Base-by-base conservation (phyloP, 2,797 vertebrate genomes). In the Sylvia borin region DNA sequence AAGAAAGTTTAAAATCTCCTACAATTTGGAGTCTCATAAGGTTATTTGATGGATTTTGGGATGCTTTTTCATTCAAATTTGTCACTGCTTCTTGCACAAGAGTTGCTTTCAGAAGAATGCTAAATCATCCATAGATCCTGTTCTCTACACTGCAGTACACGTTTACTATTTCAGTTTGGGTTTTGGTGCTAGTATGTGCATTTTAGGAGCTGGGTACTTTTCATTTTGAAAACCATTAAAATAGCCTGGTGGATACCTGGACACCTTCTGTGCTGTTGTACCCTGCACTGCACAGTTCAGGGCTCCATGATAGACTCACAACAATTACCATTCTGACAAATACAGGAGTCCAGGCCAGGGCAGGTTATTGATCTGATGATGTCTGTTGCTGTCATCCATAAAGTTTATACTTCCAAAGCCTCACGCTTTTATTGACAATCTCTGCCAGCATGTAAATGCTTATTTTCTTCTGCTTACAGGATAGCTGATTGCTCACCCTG, bases 401-500 rank as follows among this genome's bases (percentile, higher is more conserved):
- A 85, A 67, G 18, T 68, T 82, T 26, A 22, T 45, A 9, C 15
- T 71, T 67, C 25, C 26, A 54, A 54, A 66, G 19, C n/a, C 16
- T 80, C 17, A 0, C 9, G 6, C 22, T 89, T 67, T 87, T 57
- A 47, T 43, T 82, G 48, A 50, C 25, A 11, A 6, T 7, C 16
- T 66, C 67, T 73, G 48, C 66, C 62, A 70, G 90, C 25, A 21
- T 19, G 2, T 93, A 82, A 95, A 57, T 31, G 13, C 43, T 50
- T 76, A 4, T 95, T 92, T 95, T 72, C 53, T 96, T 92, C 85
- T 54, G 66, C 9, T 96, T 96, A 65, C 95, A 98, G 98, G 97
- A 98, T 20, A 98, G 98, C 94, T 98, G 98, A 98, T 92, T 66
- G 53, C 61, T 53, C 75, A 82, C 70, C n/a, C 38, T 47, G 81